Base-by-base conservation (phyloP, 2,888 invertebrate genomes). In the Adineta ricciae region DNA sequence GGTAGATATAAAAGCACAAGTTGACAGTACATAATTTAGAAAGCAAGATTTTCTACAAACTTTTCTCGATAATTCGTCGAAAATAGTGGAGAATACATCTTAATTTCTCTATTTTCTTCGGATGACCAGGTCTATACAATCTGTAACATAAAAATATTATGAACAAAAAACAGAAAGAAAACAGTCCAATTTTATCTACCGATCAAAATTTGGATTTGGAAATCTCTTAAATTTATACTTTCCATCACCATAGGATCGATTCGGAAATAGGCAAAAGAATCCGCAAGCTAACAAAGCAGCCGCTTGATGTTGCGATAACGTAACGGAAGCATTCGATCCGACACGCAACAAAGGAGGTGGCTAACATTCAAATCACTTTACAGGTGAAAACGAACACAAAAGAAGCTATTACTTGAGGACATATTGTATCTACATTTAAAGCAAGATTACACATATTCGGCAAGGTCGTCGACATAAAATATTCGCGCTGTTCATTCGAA, bases 241-340 rank as follows among this genome's bases (percentile, higher is more conserved):
- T 0, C 8, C 24, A 5, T 46, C 46, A 8, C 46, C 46, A 11
- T 46, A 46, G 24, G 38, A 24, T 11, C 95, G 92, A 87, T 94
- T 92, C 0, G 97, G 96, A 91, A 95, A 97, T 54, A 97, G 97
- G 90, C 96, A 96, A 88, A 98, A 93, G 91, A 98, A 97, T 24
- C 95, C 96, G 91, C 97, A 96, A 0, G 97, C 96, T 87, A 98
- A 90, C 84, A 98, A 91, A 88, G 94, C 94, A 0, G 95, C 93
- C 84, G 95, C 93, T 92, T 97, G 97, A 83, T 90, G 88, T 87
- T 92, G 92, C 93, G 91, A 91, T 84, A 92, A 89, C 85, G 93
- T 93, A 27, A 94, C 87, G 16, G 89, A 89, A 36, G 88, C 88
- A 24, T 92, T 92, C 11, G 38, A 38, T 38, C 85, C 85, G 9